A percentile compares a stretch with the other conserved stretches of the same genome.
phyloP scores from a whole-genome alignment of 2,797 vertebrate species.

The Hafferia zeledoni region DNA sequence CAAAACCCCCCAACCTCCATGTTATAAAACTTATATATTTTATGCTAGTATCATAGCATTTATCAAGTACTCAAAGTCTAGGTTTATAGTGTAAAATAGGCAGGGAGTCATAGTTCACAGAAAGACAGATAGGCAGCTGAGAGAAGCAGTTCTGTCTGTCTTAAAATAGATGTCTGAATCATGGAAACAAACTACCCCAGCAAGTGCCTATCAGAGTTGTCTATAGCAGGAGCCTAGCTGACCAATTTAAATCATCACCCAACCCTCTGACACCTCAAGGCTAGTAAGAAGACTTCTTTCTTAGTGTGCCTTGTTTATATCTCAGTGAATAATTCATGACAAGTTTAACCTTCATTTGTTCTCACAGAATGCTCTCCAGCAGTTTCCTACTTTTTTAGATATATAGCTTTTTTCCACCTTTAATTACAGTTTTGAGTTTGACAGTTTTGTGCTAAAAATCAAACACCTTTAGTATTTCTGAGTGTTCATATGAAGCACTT shows the following conservation, averaged over 20 bases:
- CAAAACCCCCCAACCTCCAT: neutral
- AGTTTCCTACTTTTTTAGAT: neutral
- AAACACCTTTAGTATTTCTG: neutral
- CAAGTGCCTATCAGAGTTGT: neutral
- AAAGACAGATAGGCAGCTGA: neutral
- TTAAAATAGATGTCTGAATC: conserved; percentile 37
- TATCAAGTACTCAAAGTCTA: neutral
- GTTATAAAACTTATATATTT: neutral
- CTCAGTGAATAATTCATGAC: conserved; percentile 39
- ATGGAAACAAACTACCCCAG: neutral
- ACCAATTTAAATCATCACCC: neutral
- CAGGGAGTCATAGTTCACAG: neutral
- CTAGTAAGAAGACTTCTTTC: neutral
- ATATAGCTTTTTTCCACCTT: neutral
- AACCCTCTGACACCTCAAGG: neutral
- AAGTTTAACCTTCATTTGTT: conserved; percentile 34
- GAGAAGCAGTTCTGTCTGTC: neutral
- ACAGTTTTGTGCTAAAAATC: neutral
- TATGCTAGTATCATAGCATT: neutral
- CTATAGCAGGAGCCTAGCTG: neutral
- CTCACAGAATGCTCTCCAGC: neutral
- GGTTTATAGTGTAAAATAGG: neutral
- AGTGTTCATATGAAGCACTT: neutral
- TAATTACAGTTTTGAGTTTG: neutral
- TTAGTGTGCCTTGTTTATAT: neutral